Evolutionary conservation across 2,797 vertebrate species (phyloP).

Genomic region (Mormyrus proboscirostris): DNA sequence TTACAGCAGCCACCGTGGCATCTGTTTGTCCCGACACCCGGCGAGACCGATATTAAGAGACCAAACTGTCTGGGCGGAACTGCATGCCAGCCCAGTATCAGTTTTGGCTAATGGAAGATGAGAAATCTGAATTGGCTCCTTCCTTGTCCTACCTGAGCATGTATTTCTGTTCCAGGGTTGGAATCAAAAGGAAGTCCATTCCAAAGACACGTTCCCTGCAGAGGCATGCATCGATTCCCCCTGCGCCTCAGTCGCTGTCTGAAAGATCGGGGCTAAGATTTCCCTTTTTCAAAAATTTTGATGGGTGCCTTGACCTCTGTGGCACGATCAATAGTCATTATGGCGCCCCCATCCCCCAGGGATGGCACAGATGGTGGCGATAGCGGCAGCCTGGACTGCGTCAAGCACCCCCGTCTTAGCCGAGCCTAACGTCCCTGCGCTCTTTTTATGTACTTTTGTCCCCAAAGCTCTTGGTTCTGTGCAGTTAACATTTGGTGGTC

Average conservation of each 20-base stretch:
- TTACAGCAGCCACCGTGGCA: not conserved
- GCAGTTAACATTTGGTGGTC: constrained; percentile 37
- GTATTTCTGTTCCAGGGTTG: not conserved
- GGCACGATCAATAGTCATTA: constrained; percentile 44
- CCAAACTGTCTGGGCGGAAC: not conserved
- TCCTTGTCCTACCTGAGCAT: not conserved
- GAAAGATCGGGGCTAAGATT: constrained; percentile 29
- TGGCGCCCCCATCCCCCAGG: constrained; percentile 28
- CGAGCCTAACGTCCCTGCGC: not conserved
- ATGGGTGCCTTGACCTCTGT: constrained; percentile 41
- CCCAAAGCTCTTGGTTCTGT: not conserved
- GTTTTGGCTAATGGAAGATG: not conserved
- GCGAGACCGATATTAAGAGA: not conserved
- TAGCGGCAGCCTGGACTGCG: constrained; percentile 28
- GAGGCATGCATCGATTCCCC: constrained; percentile 35
- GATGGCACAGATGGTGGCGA: constrained; percentile 37
- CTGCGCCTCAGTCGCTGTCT: constrained; percentile 1
- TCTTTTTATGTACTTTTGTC: not conserved
- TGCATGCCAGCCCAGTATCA: not conserved
- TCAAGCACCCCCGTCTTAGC: not conserved
- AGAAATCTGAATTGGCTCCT: not conserved
- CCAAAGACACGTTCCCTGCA: constrained; percentile 14
- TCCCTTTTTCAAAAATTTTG: constrained; percentile 34
- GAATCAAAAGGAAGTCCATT: not conserved
- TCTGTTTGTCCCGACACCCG: not conserved